Evolutionary conservation across 1,140 invertebrate species (phyloP), one percentile per base, ranked within the genome.

Genomic region (Drosophila bipectinata): DNA sequence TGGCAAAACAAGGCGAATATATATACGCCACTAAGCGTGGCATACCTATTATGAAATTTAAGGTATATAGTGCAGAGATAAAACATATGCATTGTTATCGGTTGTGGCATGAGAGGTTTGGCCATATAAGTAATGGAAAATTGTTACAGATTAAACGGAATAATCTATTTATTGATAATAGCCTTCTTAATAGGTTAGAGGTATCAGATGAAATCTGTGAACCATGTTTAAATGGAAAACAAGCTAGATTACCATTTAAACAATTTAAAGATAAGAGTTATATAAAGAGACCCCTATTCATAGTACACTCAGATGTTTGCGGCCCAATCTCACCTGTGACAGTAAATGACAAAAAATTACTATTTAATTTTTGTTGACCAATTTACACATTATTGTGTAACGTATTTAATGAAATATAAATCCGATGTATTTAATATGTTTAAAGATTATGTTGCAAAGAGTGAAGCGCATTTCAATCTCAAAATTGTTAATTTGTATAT

Each of bases 251-350:
- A 53, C 77, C 34, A 7, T 37, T 37, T 37, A 37, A 37, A 9
- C 34, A 91, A 53, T 24, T 39, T 87, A 61, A 67, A 82, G 63
- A 55, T 90, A 72, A 92, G 78, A 68, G 75, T 48, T 59, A 72
- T 78, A 56, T 47, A 37, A 37, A 37, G 2, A 37, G 34, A 37
- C 92, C 91, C 78, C 59, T 92, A 57, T 91, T 91, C 79, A 71
- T 91, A 28, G 74, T 92, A n/a, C 85, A 91, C 77, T 92, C 87
- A 8, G 92, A 93, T 90, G 87, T 92, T 3, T 92, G 92, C 79
- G 92, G 91, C 30, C 90, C 91, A 59, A 92, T 93, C 10, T 34
- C 83, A 60, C 28, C 59, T 5, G 10, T 12, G 10, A 53, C 59
- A 24, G 41, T 62, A n/a, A 37, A 55, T 28, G 12, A 14, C 1